A percentile compares a stretch with the other conserved stretches of the same genome.
Conservation (phyloP, 1,140 invertebrate genomes). For the Rhyacophila brunnea region DNA sequence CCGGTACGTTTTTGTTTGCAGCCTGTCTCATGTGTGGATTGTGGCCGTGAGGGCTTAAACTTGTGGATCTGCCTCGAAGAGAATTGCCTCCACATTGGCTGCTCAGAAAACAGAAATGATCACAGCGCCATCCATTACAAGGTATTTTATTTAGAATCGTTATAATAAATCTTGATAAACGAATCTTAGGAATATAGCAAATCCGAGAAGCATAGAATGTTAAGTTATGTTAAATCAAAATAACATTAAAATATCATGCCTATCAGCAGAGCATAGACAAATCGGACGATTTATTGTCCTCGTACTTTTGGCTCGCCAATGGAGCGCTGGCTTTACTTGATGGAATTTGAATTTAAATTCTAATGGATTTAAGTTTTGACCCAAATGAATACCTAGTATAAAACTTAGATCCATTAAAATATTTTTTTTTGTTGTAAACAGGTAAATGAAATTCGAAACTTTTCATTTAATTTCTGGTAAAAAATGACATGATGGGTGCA, state of each 20-base stretch:
- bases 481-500: too few relatives aligned
- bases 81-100: slow-evolving; percentile 76
- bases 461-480: too few relatives aligned
- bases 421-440: background rate
- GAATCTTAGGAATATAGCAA: background rate
- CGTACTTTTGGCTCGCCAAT: too few relatives aligned
- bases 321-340: too few relatives aligned
- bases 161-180: background rate
- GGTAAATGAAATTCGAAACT: background rate
- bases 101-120: slow-evolving; percentile 74
- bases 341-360: too few relatives aligned
- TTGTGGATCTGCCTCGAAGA: slow-evolving; percentile 81
- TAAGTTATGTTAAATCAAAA: background rate
- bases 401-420: background rate
- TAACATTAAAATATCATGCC: background rate
- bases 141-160: slow-evolving; percentile 43
- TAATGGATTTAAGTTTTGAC: too few relatives aligned
- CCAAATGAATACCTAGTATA: background rate
- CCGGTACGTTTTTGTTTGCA: slow-evolving; percentile 39
- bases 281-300: too few relatives aligned
- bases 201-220: background rate
- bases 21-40: slow-evolving; percentile 59
- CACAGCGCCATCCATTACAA: slow-evolving; percentile 77
- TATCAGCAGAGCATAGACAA: too few relatives aligned
- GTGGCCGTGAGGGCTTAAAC: slow-evolving; percentile 66